Base-by-base conservation (phyloP, 2,888 invertebrate species). In the Brachyopa scutellaris region DNA sequence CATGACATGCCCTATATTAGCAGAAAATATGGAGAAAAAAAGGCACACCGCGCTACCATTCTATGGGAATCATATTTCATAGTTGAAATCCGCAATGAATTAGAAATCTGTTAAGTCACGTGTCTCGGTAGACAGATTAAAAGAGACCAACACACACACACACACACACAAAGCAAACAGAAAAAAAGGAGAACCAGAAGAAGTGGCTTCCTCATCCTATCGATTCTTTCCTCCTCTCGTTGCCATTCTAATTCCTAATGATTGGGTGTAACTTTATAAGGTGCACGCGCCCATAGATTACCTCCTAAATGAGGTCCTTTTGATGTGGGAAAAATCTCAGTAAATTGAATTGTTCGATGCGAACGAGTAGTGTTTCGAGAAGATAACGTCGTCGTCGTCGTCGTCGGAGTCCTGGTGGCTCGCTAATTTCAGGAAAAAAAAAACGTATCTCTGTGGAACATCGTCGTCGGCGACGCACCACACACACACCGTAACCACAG, bases 241-340 rank as follows among this genome's bases (percentile, higher is more conserved):
- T 78, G 45, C 72, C 45, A 66, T 76, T 82, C 77, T 61, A 77
- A 77, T 77, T 73, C 79, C 77, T 78, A 84, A 84, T 84, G 84
- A 84, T 84, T 80, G 86, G 83, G 86, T 86, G 89, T 89, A 89
- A 89, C 89, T 88, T 89, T 89, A 89, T 89, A 89, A 88, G 89
- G 87, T 88, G 86, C 89, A 89, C 89, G 89, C 89, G 89, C 85
- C 88, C 87, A 88, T 87, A 86, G 88, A 79, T 72, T 73, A 76
- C 64, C 69, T 76, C 33, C 66, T 66, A 82, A 82, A 82, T 82
- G 82, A 82, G 82, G 64, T 82, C 82, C 82, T 77, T 82, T 77
- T 82, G 82, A 82, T 82, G 82, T 82, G 82, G 82, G 77, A 82
- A 82, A 82, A 77, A 82, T 66, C 51, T 15, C 47, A 70, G 77